Percentiles rank a stretch among this genome's conserved stretches.
phyloP scores from a whole-genome alignment of 2,113 vertebrate species.

The Artemisiospiza belli region DNA sequence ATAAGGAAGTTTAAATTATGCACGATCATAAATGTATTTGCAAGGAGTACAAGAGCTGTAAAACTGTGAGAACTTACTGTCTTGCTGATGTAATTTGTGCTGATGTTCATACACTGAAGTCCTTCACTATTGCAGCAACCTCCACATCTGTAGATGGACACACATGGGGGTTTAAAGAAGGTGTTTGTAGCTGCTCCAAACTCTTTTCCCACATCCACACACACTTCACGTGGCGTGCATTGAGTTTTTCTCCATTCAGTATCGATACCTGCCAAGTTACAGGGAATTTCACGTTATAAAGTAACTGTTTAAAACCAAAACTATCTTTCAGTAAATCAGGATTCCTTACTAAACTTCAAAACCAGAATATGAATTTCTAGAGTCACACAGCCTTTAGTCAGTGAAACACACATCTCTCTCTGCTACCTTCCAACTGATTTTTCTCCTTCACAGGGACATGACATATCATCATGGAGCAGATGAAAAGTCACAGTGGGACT shows the following conservation, averaged over 20 bases:
- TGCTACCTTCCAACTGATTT: neutral
- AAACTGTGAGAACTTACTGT: conserved; percentile 81
- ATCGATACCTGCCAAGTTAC: conserved; percentile 92
- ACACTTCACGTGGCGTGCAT: conserved; percentile 95
- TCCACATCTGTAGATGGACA: conserved; percentile 99
- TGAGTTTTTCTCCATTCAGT: conserved; percentile 97
- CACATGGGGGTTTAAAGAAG: conserved; percentile 99
- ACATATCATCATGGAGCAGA: neutral
- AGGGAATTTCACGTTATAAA: conserved; percentile 75
- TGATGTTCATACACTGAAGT: conserved; percentile 93
- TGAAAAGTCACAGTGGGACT: neutral
- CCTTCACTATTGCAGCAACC: conserved; percentile 99
- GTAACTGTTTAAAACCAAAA: conserved; percentile 42
- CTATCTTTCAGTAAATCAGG: neutral
- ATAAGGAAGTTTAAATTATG: neutral
- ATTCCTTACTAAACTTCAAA: neutral
- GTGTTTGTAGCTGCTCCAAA: conserved; percentile 96
- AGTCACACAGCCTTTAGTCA: neutral
- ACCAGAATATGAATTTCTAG: neutral
- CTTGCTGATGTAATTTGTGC: conserved; percentile 94
- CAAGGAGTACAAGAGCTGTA: neutral
- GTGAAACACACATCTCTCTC: neutral
- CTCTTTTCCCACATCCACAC: conserved; percentile 98
- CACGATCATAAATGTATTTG: neutral
- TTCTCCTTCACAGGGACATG: neutral